phyloP scores from a whole-genome alignment of 2,888 invertebrate species.

The Tanytarsus gracilentus region DNA sequence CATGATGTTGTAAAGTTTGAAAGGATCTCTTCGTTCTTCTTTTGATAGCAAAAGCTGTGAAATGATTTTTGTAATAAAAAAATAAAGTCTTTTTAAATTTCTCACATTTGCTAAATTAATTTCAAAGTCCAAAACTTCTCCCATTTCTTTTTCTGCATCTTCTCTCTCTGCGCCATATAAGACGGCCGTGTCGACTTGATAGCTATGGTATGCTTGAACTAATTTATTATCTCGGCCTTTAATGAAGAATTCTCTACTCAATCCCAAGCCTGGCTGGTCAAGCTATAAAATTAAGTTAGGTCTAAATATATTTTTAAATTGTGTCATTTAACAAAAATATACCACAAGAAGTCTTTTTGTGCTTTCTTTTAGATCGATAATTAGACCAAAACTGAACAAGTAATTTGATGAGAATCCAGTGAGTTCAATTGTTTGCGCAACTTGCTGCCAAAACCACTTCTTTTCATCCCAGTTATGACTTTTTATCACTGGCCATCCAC shows the following conservation, averaged over 20 bases:
- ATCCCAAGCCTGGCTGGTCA: constrained; percentile 68
- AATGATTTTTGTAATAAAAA: background rate
- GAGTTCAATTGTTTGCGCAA: background rate
- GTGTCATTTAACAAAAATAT: constrained; percentile 25
- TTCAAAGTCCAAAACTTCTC: constrained; percentile 70
- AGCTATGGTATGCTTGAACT: constrained; percentile 66
- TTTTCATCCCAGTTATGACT: constrained; percentile 56
- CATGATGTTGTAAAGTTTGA: constrained; percentile 78
- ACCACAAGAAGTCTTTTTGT: constrained; percentile 5
- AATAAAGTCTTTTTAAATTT: background rate
- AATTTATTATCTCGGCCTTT: constrained; percentile 64
- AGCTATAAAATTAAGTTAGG: constrained; percentile 45
- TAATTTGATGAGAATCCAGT: constrained; percentile 31
- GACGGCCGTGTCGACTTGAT: constrained; percentile 71
- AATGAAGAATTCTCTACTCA: constrained; percentile 70
- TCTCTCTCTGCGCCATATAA: constrained; percentile 64
- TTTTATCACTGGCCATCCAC: constrained; percentile 79
- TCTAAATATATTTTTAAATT: constrained; percentile 32
- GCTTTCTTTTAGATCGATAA: background rate
- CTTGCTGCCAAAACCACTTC: constrained; percentile 5
- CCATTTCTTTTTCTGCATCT: constrained; percentile 56
- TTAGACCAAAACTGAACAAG: constrained; percentile 30
- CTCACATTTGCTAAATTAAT: constrained; percentile 74
- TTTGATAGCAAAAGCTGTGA: constrained; percentile 62
- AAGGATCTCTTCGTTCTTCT: constrained; percentile 75